A percentile compares a stretch with the other conserved stretches of the same genome.
phyloP scores from a whole-genome alignment of 2,113 vertebrate genomes.

The Erinaceus europaeus region DNA sequence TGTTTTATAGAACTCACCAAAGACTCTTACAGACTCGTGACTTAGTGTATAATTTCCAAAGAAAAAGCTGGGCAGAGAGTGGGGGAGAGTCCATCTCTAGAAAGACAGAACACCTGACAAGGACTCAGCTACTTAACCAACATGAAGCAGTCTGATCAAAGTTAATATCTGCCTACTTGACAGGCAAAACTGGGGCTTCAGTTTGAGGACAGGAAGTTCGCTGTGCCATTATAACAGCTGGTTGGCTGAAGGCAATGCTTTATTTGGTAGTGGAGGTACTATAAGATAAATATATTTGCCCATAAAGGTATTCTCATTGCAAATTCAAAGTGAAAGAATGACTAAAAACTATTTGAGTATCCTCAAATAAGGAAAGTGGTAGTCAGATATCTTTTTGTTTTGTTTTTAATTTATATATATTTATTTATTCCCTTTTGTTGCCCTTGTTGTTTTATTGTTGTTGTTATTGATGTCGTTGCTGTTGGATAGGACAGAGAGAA shows the following conservation, averaged over 20 bases:
- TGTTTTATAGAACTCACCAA: too few relatives aligned
- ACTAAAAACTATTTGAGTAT: not conserved
- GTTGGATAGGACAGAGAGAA: too few relatives aligned
- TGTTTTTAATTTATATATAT: too few relatives aligned
- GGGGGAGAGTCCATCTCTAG: not conserved
- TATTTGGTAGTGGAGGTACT: not conserved
- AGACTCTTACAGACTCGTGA: constrained; percentile 13
- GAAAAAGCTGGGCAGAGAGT: not conserved
- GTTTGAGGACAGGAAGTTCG: not conserved
- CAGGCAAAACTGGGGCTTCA: not conserved
- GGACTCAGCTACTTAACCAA: not conserved
- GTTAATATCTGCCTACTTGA: not conserved
- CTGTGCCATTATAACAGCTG: not conserved
- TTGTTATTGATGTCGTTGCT: too few relatives aligned
- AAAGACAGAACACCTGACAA: not conserved
- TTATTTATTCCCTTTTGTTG: too few relatives aligned
- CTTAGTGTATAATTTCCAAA: not conserved
- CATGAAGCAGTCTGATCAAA: not conserved
- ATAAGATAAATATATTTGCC: not conserved
- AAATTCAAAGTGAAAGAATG: not conserved
- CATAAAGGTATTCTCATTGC: not conserved
- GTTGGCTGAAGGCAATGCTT: not conserved
- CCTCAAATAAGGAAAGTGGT: not conserved
- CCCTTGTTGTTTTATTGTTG: too few relatives aligned
- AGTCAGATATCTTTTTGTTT: too few relatives aligned